Evolutionary conservation across 1,140 invertebrate genomes (phyloP).

Genomic region (Ooceraea biroi): DNA sequence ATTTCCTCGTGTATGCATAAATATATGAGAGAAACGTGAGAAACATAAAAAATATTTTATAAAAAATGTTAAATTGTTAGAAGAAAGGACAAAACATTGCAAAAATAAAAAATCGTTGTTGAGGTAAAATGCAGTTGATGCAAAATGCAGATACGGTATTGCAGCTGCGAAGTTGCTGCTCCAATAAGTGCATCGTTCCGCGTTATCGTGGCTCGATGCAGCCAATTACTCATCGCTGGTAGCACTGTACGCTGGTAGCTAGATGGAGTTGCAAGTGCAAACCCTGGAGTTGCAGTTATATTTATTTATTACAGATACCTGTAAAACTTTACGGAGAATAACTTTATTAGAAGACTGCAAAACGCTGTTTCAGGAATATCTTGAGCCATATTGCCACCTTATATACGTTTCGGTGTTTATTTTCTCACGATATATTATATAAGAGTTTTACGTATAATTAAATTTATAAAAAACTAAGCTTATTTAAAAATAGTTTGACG

Average conservation of each 20-base stretch:
- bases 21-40: too few species aligned
- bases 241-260: not conserved
- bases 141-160: not conserved
- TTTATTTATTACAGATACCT: too few species aligned
- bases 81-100: not conserved
- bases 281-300: not conserved
- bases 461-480: not conserved
- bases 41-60: too few species aligned
- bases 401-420: not conserved
- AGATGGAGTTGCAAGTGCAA: conserved; percentile 64
- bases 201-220: conserved; percentile 33
- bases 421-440: not conserved
- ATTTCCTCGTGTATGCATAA: not conserved
- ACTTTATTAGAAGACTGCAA: not conserved
- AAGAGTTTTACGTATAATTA: too few species aligned
- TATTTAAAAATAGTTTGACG: not conserved
- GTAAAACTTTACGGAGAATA: too few species aligned
- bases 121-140: not conserved
- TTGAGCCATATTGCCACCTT: not conserved
- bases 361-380: not conserved
- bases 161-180: not conserved
- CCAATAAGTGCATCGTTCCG: not conserved
- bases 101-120: not conserved
- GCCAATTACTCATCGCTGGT: too few species aligned
- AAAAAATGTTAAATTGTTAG: not conserved